These are phyloP conservation scores for Corydoras maculifer DNA, from an alignment of 2,113 vertebrate genomes.

Conservation along the genomic window DNA sequence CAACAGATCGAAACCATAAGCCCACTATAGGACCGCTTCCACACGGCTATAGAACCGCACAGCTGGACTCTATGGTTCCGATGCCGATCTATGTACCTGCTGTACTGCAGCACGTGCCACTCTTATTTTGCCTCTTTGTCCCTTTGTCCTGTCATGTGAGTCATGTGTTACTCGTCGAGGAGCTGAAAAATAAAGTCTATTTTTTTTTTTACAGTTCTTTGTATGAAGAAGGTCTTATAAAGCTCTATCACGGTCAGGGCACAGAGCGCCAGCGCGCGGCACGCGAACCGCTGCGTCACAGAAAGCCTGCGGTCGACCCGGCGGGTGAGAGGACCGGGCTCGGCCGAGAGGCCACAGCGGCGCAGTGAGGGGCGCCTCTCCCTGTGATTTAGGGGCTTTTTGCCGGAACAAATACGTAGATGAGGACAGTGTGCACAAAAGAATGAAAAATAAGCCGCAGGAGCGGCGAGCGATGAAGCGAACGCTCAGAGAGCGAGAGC, in stretches of 20 bases:
- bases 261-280: slow-evolving; percentile 1
- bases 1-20: slow-evolving; percentile 52
- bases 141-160: slow-evolving; percentile 58
- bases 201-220: slow-evolving; percentile 54
- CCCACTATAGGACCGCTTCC: slow-evolving; percentile 43
- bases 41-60: slow-evolving; percentile 50
- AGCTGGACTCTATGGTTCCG: slow-evolving; percentile 51
- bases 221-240: slow-evolving; percentile 53
- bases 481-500: neutral
- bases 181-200: slow-evolving; percentile 68
- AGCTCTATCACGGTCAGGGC: slow-evolving; percentile 47
- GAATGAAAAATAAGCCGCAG: slow-evolving; percentile 11
- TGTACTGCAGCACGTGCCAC: slow-evolving; percentile 41
- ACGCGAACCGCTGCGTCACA: slow-evolving; percentile 7
- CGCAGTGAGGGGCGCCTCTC: slow-evolving; percentile 22
- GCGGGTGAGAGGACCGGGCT: slow-evolving; percentile 16
- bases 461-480: neutral
- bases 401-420: slow-evolving; percentile 37
- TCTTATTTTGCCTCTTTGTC: slow-evolving; percentile 46
- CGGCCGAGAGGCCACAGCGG: slow-evolving; percentile 38
- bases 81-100: slow-evolving; percentile 54
- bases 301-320: slow-evolving; percentile 26
- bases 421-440: slow-evolving; percentile 48
- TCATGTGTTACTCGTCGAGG: slow-evolving; percentile 55
- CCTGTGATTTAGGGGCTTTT: slow-evolving; percentile 25